Conservation (phyloP, 1,140 invertebrate species). For the Ceratina calcarata region DNA sequence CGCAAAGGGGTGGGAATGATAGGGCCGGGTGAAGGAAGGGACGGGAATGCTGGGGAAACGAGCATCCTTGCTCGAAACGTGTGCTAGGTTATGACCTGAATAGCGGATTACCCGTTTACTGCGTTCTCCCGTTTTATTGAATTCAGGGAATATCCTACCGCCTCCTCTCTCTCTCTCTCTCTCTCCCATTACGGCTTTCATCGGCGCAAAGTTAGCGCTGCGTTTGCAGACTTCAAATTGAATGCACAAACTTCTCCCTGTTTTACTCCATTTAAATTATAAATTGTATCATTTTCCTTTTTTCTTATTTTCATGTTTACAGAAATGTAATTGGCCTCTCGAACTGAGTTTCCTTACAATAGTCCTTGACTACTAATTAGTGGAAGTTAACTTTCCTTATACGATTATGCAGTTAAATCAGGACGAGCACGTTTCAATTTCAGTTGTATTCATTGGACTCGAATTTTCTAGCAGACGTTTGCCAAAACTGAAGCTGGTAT, state of each 20-base stretch:
- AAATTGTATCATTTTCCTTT: neutral
- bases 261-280: neutral
- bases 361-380: neutral
- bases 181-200: neutral
- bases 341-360: neutral
- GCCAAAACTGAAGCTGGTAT: neutral
- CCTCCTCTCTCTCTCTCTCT: neutral
- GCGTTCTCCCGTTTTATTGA: slow-evolving; percentile 63
- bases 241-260: neutral
- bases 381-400: too few species aligned
- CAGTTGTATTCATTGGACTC: too few species aligned
- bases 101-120: slow-evolving; percentile 73
- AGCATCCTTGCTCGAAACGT: slow-evolving; percentile 55
- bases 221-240: neutral
- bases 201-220: neutral
- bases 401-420: too few species aligned
- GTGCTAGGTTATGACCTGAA: slow-evolving; percentile 72
- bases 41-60: slow-evolving; percentile 68
- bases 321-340: too few species aligned
- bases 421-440: too few species aligned
- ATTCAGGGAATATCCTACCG: slow-evolving; percentile 47
- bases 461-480: neutral
- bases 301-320: neutral
- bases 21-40: slow-evolving; percentile 47
- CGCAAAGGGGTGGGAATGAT: too few species aligned